phyloP scores from a whole-genome alignment of 1,140 invertebrate species.

The Papilio helenus region DNA sequence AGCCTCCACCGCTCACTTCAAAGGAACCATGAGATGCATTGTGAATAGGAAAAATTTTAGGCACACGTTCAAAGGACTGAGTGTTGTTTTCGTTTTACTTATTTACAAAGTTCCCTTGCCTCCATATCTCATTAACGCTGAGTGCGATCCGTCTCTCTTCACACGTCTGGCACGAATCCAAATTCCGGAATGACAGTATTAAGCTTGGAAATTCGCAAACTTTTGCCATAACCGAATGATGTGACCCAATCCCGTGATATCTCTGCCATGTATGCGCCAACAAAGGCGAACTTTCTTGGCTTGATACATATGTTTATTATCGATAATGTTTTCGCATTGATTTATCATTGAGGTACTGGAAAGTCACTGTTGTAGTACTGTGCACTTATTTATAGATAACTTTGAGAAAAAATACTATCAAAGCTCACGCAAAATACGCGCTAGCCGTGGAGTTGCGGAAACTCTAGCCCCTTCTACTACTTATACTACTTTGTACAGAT shows the following conservation, averaged over 20 bases:
- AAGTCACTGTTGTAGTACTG: not conserved
- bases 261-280: conserved; percentile 32
- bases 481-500: no score
- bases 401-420: not conserved
- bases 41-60: conserved; percentile 28
- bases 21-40: conserved; percentile 30
- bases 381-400: not conserved
- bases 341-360: not conserved
- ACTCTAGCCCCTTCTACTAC: no score
- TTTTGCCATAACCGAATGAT: conserved; percentile 45
- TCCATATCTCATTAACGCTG: conserved; percentile 30
- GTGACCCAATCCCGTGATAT: conserved; percentile 35
- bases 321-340: not conserved
- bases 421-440: not conserved
- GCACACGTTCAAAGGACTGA: conserved; percentile 2
- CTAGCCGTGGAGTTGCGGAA: no score
- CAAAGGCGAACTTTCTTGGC: conserved; percentile 5
- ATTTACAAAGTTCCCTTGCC: conserved; percentile 21
- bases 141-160: conserved; percentile 48
- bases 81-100: conserved; percentile 16
- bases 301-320: not conserved
- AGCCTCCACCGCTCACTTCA: not conserved
- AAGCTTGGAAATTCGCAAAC: conserved; percentile 52
- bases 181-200: conserved; percentile 53
- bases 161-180: conserved; percentile 56